A percentile compares a stretch with the other conserved stretches of the same genome.
Conservation (phyloP, 2,888 invertebrate genomes). For the Athrips mouffetella region DNA sequence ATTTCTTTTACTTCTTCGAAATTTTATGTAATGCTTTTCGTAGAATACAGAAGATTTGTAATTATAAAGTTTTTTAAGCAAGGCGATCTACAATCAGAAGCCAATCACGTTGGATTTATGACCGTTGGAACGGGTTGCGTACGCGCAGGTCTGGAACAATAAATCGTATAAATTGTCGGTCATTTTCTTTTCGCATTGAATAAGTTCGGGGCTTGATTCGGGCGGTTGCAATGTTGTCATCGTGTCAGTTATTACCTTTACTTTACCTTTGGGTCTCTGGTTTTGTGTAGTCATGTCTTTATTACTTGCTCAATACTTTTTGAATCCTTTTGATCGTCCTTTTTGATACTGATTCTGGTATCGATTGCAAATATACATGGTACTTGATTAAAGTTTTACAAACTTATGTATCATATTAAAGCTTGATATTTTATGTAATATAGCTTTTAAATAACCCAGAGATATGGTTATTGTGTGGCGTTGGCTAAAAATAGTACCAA, state of each 20-base stretch:
- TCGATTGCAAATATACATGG: too few relatives aligned
- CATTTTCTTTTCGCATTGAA: conserved; percentile 5
- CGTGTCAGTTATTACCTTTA: background rate
- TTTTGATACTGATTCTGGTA: too few relatives aligned
- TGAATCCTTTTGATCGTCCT: too few relatives aligned
- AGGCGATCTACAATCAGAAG: conserved; percentile 14
- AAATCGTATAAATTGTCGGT: conserved; percentile 11
- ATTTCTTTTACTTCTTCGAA: conserved; percentile 9
- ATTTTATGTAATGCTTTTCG: conserved; percentile 11
- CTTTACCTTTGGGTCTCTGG: too few relatives aligned
- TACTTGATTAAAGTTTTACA: too few relatives aligned
- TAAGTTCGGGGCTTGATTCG: background rate
- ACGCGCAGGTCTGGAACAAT: conserved; percentile 3
- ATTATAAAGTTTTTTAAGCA: conserved; percentile 9
- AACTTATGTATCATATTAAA: too few relatives aligned
- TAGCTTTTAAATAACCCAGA: too few relatives aligned
- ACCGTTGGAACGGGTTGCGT: background rate
- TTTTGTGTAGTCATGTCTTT: too few relatives aligned
- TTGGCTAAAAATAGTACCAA: too few relatives aligned
- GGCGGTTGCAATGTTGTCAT: conserved; percentile 5
- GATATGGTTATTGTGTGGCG: too few relatives aligned
- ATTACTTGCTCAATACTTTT: too few relatives aligned
- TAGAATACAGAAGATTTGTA: conserved; percentile 11
- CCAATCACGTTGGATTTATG: conserved; percentile 12
- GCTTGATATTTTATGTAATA: too few relatives aligned